A percentile compares a stretch with the other conserved stretches of the same genome.
Conservation (phyloP, 2,888 invertebrate genomes). For the Calameuta idolon region DNA sequence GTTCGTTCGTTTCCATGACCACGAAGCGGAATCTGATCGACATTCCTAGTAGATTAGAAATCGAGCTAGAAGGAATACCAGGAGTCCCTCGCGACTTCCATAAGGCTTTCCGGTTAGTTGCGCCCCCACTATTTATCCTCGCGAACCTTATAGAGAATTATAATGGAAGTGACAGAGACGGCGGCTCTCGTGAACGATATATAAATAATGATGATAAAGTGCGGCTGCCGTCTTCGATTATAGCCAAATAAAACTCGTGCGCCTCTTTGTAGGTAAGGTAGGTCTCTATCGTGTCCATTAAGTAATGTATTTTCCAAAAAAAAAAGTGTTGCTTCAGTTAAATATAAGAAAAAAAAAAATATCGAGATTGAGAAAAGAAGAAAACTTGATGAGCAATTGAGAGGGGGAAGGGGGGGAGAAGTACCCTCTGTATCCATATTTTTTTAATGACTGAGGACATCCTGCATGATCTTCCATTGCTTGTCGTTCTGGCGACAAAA, state of each 20-base stretch:
- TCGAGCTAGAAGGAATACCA: constrained; percentile 4
- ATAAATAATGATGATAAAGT: background rate
- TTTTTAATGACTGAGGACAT: background rate
- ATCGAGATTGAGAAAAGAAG: background rate
- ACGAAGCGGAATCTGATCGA: constrained; percentile 5
- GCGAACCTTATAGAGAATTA: background rate
- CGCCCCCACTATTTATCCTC: background rate
- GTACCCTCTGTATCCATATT: background rate
- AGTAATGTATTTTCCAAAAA: background rate
- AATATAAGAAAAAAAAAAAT: background rate
- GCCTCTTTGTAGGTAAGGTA: background rate
- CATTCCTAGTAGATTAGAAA: constrained; percentile 25
- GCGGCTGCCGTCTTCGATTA: background rate
- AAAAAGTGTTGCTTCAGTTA: background rate
- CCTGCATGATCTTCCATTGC: background rate
- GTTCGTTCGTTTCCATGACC: background rate
- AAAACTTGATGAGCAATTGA: background rate
- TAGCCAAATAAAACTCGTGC: background rate
- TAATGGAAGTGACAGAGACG: background rate
- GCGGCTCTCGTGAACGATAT: background rate
- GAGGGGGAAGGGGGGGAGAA: background rate
- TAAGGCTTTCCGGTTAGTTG: background rate
- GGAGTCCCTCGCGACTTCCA: background rate
- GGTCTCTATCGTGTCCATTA: background rate
- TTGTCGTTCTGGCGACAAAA: background rate